Conservation (phyloP, 1,140 invertebrate genomes). For the Meloidogyne exigua region DNA sequence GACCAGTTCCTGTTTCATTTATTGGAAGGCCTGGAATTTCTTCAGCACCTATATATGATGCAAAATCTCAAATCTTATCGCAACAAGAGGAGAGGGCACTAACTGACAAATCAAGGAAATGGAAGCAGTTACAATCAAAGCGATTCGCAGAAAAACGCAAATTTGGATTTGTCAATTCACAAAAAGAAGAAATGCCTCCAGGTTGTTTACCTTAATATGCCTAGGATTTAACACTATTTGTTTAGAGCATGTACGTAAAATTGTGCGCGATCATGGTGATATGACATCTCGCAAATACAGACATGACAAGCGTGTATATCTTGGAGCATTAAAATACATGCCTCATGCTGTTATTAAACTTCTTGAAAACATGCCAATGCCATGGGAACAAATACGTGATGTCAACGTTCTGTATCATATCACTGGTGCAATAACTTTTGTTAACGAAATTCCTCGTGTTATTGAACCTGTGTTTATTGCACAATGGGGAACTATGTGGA, state of each 20-base stretch:
- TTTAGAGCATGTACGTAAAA: conserved; percentile 90
- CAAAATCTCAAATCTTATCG: neutral
- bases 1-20: conserved; percentile 18
- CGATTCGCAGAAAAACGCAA: conserved; percentile 95
- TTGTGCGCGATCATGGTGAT: conserved; percentile 97
- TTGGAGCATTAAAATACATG: conserved; percentile 98
- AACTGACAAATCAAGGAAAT: conserved; percentile 79
- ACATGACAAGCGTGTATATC: conserved; percentile 96
- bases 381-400: conserved; percentile 99
- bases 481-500: conserved; percentile 99
- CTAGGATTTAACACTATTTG: neutral
- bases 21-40: conserved; percentile 13
- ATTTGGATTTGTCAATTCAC: conserved; percentile 96
- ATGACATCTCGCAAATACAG: conserved; percentile 98
- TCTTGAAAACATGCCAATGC: conserved; percentile 99
- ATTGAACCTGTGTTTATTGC: conserved; percentile 98
- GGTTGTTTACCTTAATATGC: conserved; percentile 35
- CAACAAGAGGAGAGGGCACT: conserved; percentile 41
- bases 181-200: conserved; percentile 99
- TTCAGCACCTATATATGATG: conserved; percentile 18
- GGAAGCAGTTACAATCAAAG: conserved; percentile 96
- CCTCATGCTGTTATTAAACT: conserved; percentile 98
- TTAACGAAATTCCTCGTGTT: conserved; percentile 99
- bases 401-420: conserved; percentile 77
- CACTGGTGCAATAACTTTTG: conserved; percentile 93